Conservation (phyloP, 2,888 invertebrate species). For the Cosmia pyralina region DNA sequence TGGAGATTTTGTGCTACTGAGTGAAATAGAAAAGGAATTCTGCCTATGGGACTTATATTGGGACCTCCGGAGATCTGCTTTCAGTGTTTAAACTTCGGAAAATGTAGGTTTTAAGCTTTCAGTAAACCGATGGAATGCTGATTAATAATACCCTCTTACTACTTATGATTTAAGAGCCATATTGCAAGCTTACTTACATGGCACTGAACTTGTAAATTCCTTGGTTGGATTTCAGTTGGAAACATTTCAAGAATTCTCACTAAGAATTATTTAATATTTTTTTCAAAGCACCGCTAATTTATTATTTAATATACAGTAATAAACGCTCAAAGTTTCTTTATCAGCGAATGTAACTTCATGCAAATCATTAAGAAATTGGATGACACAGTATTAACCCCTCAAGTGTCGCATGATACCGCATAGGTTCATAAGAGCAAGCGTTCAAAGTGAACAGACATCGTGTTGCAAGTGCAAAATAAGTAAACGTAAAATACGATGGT, state of each 20-base stretch:
- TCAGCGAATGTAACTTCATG: neutral
- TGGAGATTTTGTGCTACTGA: slow-evolving; percentile 7
- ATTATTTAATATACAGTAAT: neutral
- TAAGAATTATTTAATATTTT: neutral
- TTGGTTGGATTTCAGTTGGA: neutral
- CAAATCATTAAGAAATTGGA: neutral
- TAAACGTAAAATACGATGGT: no score
- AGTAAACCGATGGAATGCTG: no score
- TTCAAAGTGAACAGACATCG: no score
- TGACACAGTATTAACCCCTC: neutral
- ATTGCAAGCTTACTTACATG: neutral
- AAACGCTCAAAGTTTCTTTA: neutral
- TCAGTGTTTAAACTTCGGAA: neutral
- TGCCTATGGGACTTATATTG: neutral
- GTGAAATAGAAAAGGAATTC: neutral
- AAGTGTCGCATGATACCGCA: no score
- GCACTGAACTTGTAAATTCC: neutral
- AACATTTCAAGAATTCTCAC: neutral
- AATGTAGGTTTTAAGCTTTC: neutral
- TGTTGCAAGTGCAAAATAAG: no score
- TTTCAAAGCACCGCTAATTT: neutral
- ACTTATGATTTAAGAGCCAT: neutral
- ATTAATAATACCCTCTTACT: neutral
- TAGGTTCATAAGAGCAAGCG: no score
- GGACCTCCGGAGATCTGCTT: neutral